Conservation (phyloP, 1,140 invertebrate species). For the Halyomorpha halys region DNA sequence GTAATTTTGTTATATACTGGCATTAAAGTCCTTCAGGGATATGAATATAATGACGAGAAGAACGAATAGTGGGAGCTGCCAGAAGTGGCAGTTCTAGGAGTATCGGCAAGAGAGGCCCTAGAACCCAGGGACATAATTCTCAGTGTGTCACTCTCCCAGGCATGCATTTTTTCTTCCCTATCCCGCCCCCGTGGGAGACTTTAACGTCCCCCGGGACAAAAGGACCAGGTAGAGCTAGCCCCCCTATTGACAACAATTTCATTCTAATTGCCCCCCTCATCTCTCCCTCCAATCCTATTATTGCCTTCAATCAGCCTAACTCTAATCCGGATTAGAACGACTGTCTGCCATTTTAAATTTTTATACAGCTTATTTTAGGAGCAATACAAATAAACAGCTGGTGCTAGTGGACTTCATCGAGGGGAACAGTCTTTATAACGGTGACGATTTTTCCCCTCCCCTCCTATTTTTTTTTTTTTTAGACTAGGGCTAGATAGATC, state of each 20-base stretch:
- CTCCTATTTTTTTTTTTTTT: no score
- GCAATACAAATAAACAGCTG: constrained; percentile 10
- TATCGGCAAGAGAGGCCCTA: not conserved
- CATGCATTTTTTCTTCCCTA: no score
- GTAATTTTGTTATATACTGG: no score
- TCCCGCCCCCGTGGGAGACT: constrained; percentile 8
- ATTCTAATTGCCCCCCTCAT: not conserved
- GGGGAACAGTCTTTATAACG: not conserved
- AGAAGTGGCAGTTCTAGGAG: no score
- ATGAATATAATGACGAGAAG: no score
- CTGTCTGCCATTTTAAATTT: constrained; percentile 1
- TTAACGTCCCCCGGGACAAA: not conserved
- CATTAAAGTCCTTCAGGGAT: no score
- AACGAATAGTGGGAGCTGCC: no score
- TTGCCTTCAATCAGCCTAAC: not conserved
- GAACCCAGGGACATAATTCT: not conserved
- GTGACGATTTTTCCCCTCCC: no score
- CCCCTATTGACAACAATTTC: constrained; percentile 4
- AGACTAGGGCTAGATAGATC: no score
- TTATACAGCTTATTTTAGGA: not conserved
- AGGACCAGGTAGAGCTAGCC: not conserved
- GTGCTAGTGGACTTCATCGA: not conserved
- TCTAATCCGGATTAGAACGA: not conserved
- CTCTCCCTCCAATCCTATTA: not conserved
- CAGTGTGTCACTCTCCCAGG: not conserved